A percentile compares a stretch with the other conserved stretches of the same genome.
These are phyloP conservation scores for Montipora sp. DNA, from an alignment of 64 coral and sea anemone species.

Conservation along the genomic window DNA sequence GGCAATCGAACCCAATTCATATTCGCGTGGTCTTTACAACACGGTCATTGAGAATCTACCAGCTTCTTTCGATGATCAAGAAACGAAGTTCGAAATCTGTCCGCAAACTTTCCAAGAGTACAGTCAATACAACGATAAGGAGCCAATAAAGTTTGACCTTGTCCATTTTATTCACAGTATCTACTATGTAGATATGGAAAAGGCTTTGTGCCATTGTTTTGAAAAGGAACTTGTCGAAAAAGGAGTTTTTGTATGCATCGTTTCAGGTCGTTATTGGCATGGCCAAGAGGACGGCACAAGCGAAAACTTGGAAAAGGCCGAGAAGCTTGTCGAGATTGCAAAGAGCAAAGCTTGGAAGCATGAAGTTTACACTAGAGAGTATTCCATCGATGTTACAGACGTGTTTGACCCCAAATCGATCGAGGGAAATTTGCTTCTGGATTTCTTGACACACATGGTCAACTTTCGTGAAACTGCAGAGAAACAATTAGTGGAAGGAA, in stretches of 20 bases:
- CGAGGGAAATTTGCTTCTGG: conserved; percentile 43
- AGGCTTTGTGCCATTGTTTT: not conserved
- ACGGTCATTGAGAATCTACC: not conserved
- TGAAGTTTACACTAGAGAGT: conserved; percentile 12
- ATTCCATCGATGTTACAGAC: conserved; percentile 38
- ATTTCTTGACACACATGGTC: conserved; percentile 1
- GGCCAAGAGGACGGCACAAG: not conserved
- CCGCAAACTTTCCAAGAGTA: conserved; percentile 1
- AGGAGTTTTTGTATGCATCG: not conserved
- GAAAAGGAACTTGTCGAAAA: not conserved
- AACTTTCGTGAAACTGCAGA: no score
- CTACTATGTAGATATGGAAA: conserved; percentile 16
- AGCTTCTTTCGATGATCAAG: not conserved
- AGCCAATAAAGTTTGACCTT: conserved; percentile 9
- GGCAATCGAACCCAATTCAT: conserved; percentile 8
- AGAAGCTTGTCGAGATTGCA: conserved; percentile 21
- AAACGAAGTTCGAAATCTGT: not conserved
- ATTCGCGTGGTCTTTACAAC: not conserved
- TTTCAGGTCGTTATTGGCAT: not conserved
- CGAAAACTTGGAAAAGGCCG: not conserved
- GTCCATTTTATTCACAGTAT: conserved; percentile 36
- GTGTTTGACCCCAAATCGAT: conserved; percentile 19
- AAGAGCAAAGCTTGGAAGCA: conserved; percentile 46
- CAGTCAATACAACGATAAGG: not conserved
- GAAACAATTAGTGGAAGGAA: no score